A percentile compares a stretch with the other conserved stretches of the same genome.
These are phyloP conservation scores for Heterochromis multidens DNA, from an alignment of 2,113 vertebrate genomes.

Conservation along the genomic window DNA sequence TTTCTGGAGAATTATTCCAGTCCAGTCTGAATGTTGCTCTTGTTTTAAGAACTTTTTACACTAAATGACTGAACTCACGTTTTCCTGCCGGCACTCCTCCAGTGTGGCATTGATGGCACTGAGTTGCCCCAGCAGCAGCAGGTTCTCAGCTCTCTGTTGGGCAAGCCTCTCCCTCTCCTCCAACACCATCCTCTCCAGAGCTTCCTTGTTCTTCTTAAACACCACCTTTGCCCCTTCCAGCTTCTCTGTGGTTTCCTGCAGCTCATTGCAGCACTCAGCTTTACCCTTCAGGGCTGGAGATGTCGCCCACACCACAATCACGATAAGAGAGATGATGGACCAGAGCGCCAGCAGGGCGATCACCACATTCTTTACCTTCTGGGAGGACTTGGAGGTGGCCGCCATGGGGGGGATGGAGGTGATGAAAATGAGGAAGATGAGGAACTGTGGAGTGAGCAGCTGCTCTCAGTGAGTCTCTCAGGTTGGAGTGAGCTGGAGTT, in stretches of 20 bases:
- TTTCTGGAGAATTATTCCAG: too few species aligned
- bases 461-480: constrained; percentile 9
- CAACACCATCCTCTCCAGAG: constrained; percentile 55
- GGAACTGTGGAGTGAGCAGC: not conserved
- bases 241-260: constrained; percentile 18
- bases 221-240: constrained; percentile 37
- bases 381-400: constrained; percentile 41
- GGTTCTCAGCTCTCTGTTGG: not conserved
- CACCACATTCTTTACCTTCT: constrained; percentile 24
- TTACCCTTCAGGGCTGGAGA: constrained; percentile 61
- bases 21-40: not conserved
- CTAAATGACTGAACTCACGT: constrained; percentile 41
- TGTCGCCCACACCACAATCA: constrained; percentile 74
- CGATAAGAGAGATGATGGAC: constrained; percentile 64
- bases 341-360: constrained; percentile 60
- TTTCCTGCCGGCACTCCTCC: constrained; percentile 46
- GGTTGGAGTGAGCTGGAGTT: constrained; percentile 45
- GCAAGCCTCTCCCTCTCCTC: constrained; percentile 7
- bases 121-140: constrained; percentile 21
- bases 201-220: constrained; percentile 36
- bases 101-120: constrained; percentile 46
- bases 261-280: constrained; percentile 43
- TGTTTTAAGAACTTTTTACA: not conserved
- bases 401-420: constrained; percentile 34
- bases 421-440: not conserved